Base-by-base conservation (phyloP, 2,888 invertebrate species). In the Xylophagus ater region DNA sequence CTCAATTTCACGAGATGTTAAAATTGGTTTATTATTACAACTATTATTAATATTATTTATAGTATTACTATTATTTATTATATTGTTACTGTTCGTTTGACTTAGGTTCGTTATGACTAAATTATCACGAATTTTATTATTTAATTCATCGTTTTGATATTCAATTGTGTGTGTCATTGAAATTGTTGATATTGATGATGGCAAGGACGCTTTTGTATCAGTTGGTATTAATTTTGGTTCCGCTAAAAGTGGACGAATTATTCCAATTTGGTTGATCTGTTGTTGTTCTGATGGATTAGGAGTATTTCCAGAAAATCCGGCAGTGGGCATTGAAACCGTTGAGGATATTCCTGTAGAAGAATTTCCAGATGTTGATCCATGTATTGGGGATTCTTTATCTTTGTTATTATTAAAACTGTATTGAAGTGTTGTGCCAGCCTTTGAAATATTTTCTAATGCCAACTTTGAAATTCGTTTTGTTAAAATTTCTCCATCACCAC, bases 401-500 rank as follows among this genome's bases (percentile, higher is more conserved):
- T 35, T 49, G 18, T 40, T 39, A 15, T 39, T 42, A 39, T 47
- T 50, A 45, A 57, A 57, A 46, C 51, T 45, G 53, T 57, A 81
- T 44, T 77, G 73, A 51, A 78, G 68, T 13, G 75, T 72, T 39
- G 70, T 71, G n/a, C 80, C 77, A 41, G 77, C 78, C 58, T 74
- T 76, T 21, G 77, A 70, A 52, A 81, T 80, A 51, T 76, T 73
- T 55, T 78, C 78, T 35, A 78, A 60, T 8, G 78, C 74, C n/a
- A 68, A 62, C 51, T 71, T 72, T 7, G 76, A 71, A 45, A 56
- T 48, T 24, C 47, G 53, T 41, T 55, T 55, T 31, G 51, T 74
- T 69, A 28, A 54, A 59, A 47, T 68, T 43, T 69, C 31, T 64
- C 55, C 31, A 58, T 51, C 52, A 43, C 48, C 49, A 47, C 52